Conservation (phyloP, 2,888 invertebrate species). For the Caenorhabditis drosophilae region DNA sequence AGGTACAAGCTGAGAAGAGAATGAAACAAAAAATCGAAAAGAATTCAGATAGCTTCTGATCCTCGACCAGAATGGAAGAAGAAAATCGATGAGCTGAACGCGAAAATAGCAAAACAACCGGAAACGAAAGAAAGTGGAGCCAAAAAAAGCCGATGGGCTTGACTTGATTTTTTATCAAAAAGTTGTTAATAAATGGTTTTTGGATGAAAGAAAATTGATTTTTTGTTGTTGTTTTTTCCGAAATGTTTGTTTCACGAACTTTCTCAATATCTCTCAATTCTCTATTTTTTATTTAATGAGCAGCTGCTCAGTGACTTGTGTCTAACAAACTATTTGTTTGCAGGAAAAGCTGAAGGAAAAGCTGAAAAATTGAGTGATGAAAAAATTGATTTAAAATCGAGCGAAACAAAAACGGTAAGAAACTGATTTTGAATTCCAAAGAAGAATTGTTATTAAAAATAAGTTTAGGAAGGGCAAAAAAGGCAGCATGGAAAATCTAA, state of each 20-base stretch:
- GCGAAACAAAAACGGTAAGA: neutral
- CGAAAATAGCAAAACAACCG: conserved; percentile 17
- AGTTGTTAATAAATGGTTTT: too few species aligned
- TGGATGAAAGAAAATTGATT: neutral
- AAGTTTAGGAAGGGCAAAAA: too few species aligned
- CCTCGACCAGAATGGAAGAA: conserved; percentile 61
- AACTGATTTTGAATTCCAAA: conserved; percentile 2
- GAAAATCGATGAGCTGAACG: conserved; percentile 52
- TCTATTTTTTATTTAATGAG: too few species aligned
- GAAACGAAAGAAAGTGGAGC: neutral
- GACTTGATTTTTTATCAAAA: conserved; percentile 3
- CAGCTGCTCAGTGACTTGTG: too few species aligned
- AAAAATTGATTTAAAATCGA: neutral
- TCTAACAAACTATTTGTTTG: too few species aligned
- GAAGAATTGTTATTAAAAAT: too few species aligned
- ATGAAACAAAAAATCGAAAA: neutral
- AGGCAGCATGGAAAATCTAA: conserved; percentile 34
- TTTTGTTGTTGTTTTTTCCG: neutral
- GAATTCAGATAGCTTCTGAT: conserved; percentile 38
- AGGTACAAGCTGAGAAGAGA: conserved; percentile 6
- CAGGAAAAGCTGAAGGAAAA: too few species aligned
- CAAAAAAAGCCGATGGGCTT: conserved; percentile 35
- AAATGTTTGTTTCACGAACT: neutral
- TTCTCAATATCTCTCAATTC: neutral
- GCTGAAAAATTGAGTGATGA: too few species aligned